phyloP scores from a whole-genome alignment of 2,888 invertebrate genomes.

The Micoletzkya japonica region DNA sequence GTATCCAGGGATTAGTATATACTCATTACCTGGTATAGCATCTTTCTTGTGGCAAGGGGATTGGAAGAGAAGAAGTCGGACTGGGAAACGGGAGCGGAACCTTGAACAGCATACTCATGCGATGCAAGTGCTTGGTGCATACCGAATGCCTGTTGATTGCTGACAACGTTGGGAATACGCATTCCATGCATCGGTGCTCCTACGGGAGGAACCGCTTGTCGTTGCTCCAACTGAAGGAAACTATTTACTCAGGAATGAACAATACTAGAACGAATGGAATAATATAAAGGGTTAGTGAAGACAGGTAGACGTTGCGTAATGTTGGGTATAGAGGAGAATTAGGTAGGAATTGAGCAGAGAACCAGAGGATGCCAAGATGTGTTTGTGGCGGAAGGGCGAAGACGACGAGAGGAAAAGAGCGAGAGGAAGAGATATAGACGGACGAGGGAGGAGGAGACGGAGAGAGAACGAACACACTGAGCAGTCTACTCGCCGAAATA shows the following conservation, averaged over 20 bases:
- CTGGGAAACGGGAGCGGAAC: slow-evolving; percentile 10
- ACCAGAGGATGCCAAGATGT: neutral
- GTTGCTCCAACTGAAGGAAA: too few species aligned
- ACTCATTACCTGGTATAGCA: slow-evolving; percentile 6
- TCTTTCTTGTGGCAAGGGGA: neutral
- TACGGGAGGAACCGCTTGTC: too few species aligned
- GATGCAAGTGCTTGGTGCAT: neutral
- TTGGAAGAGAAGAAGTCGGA: slow-evolving; percentile 11
- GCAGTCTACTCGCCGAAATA: neutral
- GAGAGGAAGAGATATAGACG: neutral
- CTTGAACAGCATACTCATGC: neutral
- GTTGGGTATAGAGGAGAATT: neutral
- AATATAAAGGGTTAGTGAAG: too few species aligned
- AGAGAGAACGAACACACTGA: neutral
- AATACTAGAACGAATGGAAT: too few species aligned
- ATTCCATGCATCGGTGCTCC: slow-evolving; percentile 15
- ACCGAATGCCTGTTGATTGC: slow-evolving; percentile 21
- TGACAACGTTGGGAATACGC: neutral
- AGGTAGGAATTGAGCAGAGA: neutral
- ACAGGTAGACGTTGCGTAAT: too few species aligned
- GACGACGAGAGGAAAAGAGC: too few species aligned
- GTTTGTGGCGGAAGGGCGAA: neutral
- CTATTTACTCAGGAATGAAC: too few species aligned
- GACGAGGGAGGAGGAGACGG: slow-evolving; percentile 1
- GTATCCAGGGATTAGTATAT: too few species aligned